Base-by-base conservation (phyloP, 2,113 vertebrate genomes). In the Dascyllus trimaculatus region DNA sequence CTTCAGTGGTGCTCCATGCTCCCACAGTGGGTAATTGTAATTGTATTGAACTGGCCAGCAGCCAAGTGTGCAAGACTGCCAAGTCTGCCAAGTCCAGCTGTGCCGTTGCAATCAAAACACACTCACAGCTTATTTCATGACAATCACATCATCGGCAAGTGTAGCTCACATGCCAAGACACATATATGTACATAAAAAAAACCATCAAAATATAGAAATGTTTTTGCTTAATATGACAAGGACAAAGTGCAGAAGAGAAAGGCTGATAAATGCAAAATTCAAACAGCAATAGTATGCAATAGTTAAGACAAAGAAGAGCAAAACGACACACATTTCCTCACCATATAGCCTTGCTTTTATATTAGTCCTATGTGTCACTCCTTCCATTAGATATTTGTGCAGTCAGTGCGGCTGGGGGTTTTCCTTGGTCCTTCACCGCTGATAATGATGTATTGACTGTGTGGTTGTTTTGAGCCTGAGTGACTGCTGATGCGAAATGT, bases 1-100 rank as follows among this genome's bases (percentile, higher is more conserved):
- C 85, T 73, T 85, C 79, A 61, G 63, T 25, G 66, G 62, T 65
- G 52, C 80, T 78, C 76, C 59, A 35, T 56, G 80, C 80, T 67
- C 84, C 82, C 74, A 25, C 66, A 14, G 76, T 58, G 80, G 86
- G 77, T 87, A 84, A 88, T 81, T 80, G 89, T 82, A 82, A 89
- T 89, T 87, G 84, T 85, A 88, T 82, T 72, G 79, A 88, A 83
- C 73, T 88, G 89, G 89, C 85, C 80, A 25, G 68, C 40, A 70
- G 82, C 91, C 90, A 92, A 81, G 58, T 61, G 32, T 19, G 48
- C 62, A 71, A 53, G 67, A 46, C 73, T 69, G 82, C 79, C 80
- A 81, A 71, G 79, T 69, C 84, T 85, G 81, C 81, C 78, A 58
- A 76, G 78, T 85, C 85, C 80, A 90, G 88, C 84, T 89, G 86